Percentiles rank a stretch among this genome's conserved stretches.
Conservation (phyloP, 1,140 invertebrate genomes). For the Atta texana region DNA sequence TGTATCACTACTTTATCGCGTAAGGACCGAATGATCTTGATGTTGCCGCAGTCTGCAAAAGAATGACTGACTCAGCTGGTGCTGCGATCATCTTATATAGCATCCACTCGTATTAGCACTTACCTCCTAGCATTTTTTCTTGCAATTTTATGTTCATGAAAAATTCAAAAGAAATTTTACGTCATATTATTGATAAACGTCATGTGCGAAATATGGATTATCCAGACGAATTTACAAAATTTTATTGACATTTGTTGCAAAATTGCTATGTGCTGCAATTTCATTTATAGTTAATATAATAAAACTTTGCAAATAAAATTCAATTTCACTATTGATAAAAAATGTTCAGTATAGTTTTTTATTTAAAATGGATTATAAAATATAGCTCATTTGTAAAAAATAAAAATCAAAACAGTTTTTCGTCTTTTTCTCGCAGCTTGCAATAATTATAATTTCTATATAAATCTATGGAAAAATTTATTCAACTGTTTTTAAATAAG, state of each 20-base stretch:
- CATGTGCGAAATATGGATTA: neutral
- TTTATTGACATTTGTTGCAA: neutral
- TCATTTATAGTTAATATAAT: neutral
- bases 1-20: conserved; percentile 51
- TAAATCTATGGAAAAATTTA: neutral
- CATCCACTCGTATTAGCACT: conserved; percentile 64
- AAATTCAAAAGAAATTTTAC: conserved; percentile 38
- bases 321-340: neutral
- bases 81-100: conserved; percentile 84
- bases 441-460: neutral
- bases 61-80: conserved; percentile 82
- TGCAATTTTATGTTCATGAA: neutral
- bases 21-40: conserved; percentile 53
- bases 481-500: neutral
- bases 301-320: conserved; percentile 23
- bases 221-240: conserved; percentile 24
- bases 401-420: neutral
- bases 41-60: conserved; percentile 72
- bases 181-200: neutral
- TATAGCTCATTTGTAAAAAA: neutral
- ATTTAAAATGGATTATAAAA: neutral
- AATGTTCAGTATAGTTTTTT: neutral
- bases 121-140: neutral
- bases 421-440: neutral
- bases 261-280: neutral